These are phyloP conservation scores for Rhopilema esculentum DNA, from an alignment of 30 jellyfish, hydroid and myxozoan species.

Conservation along the genomic window DNA sequence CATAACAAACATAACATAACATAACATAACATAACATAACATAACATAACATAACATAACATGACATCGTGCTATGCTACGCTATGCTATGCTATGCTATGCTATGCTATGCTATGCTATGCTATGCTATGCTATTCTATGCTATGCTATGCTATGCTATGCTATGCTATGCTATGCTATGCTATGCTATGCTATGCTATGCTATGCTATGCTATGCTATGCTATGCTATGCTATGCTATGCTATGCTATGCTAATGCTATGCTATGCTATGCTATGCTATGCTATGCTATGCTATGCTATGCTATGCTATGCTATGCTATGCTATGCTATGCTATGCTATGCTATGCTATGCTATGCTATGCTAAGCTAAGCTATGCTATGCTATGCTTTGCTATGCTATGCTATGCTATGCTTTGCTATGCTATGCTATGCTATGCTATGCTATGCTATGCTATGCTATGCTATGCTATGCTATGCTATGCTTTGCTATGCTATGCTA, in stretches of 20 bases:
- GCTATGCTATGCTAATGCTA: background rate
- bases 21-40: no score
- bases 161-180: constrained; percentile 3
- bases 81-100: constrained; percentile 3
- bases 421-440: background rate
- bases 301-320: background rate
- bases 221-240: constrained; percentile 6
- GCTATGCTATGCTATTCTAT: no score
- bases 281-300: background rate
- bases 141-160: no score
- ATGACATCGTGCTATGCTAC: constrained; percentile 2
- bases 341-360: background rate
- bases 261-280: background rate
- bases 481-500: no score
- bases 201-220: constrained; percentile 6
- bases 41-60: no score
- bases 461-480: background rate
- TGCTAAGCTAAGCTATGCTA: background rate
- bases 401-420: background rate
- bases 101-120: constrained; percentile 7
- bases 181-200: constrained; percentile 3
- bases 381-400: background rate
- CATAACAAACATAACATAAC: no score
- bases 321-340: background rate
- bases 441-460: background rate